Conservation (phyloP, 1,140 invertebrate genomes). For the Lepidurus couesii region DNA sequence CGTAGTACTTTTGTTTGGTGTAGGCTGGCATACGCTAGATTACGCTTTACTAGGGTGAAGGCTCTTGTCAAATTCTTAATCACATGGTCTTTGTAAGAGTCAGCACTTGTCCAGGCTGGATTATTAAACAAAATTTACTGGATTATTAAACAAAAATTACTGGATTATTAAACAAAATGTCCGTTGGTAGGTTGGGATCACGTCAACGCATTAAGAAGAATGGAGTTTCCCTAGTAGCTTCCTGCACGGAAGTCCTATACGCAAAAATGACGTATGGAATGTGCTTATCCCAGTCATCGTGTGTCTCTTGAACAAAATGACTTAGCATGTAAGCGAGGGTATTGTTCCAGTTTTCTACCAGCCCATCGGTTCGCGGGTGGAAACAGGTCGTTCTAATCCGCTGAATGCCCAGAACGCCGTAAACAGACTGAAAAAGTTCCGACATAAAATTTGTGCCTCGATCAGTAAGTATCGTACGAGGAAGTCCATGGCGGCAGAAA, state of each 20-base stretch:
- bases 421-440: constrained; percentile 33
- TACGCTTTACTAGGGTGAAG: too few relatives aligned
- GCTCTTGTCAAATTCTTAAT: too few relatives aligned
- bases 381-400: constrained; percentile 38
- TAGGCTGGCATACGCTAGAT: too few relatives aligned
- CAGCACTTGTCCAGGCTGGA: too few relatives aligned
- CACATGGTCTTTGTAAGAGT: too few relatives aligned
- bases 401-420: constrained; percentile 34
- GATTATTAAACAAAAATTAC: too few relatives aligned
- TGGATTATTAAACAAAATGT: too few relatives aligned
- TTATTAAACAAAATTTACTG: too few relatives aligned
- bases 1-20: too few relatives aligned
- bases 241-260: too few relatives aligned
- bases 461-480: neutral
- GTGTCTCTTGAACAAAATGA: neutral
- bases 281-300: neutral
- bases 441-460: neutral
- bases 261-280: neutral
- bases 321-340: constrained; percentile 39
- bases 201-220: neutral
- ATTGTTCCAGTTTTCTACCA: constrained; percentile 38
- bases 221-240: constrained; percentile 19
- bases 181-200: constrained; percentile 1
- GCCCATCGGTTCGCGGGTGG: constrained; percentile 40
- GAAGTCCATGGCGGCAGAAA: neutral